Evolutionary conservation across 2,888 invertebrate species (phyloP).

Genomic region (Harmothoe impar): DNA sequence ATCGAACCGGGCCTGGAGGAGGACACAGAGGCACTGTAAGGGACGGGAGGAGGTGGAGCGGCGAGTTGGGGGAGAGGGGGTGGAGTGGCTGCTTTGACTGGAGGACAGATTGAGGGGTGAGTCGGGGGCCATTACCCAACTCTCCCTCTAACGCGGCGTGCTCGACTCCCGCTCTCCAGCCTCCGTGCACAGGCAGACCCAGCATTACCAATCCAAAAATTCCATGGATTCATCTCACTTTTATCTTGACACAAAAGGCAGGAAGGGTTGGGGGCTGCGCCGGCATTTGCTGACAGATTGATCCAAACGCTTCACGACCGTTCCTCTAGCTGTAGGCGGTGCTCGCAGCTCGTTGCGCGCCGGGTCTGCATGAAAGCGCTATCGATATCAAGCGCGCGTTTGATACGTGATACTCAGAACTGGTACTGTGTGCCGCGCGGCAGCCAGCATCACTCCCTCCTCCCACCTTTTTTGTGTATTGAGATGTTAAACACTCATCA

Average conservation of each 20-base stretch:
- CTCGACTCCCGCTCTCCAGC: neutral
- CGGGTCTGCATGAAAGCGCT: neutral
- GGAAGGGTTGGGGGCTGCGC: neutral
- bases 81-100: neutral
- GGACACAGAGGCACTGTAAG: neutral
- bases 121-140: slow-evolving; percentile 28
- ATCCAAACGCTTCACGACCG: neutral
- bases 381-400: neutral
- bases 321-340: neutral
- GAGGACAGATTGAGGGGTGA: slow-evolving; percentile 35
- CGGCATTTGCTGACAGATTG: slow-evolving; percentile 47
- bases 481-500: slow-evolving; percentile 9
- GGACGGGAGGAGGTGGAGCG: neutral
- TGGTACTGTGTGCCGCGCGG: neutral
- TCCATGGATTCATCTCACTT: slow-evolving; percentile 55
- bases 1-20: slow-evolving; percentile 3
- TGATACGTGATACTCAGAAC: slow-evolving; percentile 33
- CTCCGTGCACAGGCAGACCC: neutral
- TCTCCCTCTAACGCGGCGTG: slow-evolving; percentile 3
- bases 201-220: slow-evolving; percentile 51
- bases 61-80: neutral
- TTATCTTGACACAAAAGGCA: slow-evolving; percentile 48
- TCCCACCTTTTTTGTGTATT: neutral
- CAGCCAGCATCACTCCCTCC: neutral
- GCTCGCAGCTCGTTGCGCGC: slow-evolving; percentile 11